phyloP scores from a whole-genome alignment of 1,140 invertebrate species.

The Portunus trituberculatus region DNA sequence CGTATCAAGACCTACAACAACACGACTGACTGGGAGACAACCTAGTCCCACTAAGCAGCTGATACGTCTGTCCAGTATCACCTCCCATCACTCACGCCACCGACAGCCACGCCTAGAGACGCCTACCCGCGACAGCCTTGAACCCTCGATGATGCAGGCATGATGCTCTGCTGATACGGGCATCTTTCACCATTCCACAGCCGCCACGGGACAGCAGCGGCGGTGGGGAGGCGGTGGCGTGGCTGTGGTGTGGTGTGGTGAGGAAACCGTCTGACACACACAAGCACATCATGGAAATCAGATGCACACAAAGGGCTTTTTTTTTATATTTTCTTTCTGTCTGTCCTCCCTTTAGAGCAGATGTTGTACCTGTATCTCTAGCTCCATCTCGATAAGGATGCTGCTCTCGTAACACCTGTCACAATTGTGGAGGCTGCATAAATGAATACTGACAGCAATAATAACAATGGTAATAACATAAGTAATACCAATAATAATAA shows the following conservation, averaged over 20 bases:
- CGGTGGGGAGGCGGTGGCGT: background rate
- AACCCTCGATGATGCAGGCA: background rate
- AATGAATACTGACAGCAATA: constrained; percentile 40
- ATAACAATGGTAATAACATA: constrained; percentile 35
- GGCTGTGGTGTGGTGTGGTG: background rate
- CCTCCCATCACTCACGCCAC: no score
- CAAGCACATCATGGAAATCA: background rate
- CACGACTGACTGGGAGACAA: no score
- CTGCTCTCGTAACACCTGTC: constrained; percentile 15
- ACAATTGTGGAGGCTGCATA: background rate
- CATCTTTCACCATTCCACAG: background rate
- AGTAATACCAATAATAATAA: background rate
- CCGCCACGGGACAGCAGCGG: background rate
- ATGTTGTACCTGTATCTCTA: background rate
- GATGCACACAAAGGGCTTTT: background rate
- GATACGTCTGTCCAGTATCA: no score
- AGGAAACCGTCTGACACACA: background rate
- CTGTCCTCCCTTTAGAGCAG: background rate
- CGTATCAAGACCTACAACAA: no score
- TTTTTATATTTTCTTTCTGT: background rate
- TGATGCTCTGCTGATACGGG: background rate
- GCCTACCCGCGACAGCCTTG: background rate
- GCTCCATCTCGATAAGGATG: background rate
- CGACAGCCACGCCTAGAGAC: no score
- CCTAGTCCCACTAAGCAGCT: no score